Base-by-base conservation (phyloP, 2,797 vertebrate species). In the Ictinia mississippiensis region DNA sequence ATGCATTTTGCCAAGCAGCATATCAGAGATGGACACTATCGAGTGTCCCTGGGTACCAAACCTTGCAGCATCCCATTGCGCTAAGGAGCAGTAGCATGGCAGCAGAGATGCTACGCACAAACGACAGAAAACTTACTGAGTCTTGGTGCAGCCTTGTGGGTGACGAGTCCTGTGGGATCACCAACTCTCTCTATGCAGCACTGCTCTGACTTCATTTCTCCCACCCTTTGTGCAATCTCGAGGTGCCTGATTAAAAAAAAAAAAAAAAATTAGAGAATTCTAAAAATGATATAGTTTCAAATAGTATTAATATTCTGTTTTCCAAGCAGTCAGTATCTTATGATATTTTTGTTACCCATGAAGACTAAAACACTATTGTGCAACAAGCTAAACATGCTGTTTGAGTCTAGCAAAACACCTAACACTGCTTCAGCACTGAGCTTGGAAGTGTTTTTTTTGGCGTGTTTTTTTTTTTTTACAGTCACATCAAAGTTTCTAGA, bases 1-100 rank as follows among this genome's bases (percentile, higher is more conserved):
- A 14, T 0, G 1, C 6, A 3, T 42, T 62, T 56, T 56, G 4
- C 21, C 17, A 31, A 33, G 44, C 0, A 0, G 3, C 1, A 0
- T n/a, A 17, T 44, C 40, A 8, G 40, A 74, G 56, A 20, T 38
- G 40, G 70, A 22, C 22, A 10, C 12, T 12, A 5, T 8, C 12
- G 31, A 47, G 29, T 0, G 1, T 25, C 21, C 19, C 26, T 18
- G 22, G n/a, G 11, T 58, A 38, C 29, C 56, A 42, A 22, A 50
- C 4, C n/a, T 38, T 22, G 20, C 28, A 62, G 49, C 33, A 63
- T 28, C 28, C 25, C 23, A 8, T 44, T 25, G 15, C 44, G 13
- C 13, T 19, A 9, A 47, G 58, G 18, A 49, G 45, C 8, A 18
- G 5, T 2, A 35, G 9, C 29, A 9, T 4, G 17, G 38, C 25